Conservation (phyloP, 2,888 invertebrate genomes). For the Catocala fraxini region DNA sequence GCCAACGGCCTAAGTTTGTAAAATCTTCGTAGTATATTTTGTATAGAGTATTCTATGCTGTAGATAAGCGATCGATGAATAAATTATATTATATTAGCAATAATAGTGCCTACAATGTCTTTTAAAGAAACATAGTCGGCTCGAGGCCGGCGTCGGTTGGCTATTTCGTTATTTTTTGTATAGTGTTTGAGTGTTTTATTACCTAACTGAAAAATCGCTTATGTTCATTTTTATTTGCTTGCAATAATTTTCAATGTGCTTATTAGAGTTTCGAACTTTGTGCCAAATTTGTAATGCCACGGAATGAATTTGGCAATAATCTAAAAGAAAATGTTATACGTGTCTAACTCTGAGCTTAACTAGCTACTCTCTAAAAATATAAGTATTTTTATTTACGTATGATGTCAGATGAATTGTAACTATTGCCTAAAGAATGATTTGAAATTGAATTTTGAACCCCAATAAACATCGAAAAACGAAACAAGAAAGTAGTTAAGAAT, state of each 20-base stretch:
- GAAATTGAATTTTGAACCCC: constrained; percentile 6
- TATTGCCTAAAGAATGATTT: constrained; percentile 11
- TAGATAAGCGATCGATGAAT: constrained; percentile 78
- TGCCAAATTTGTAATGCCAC: constrained; percentile 79
- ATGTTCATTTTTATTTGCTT: constrained; percentile 60
- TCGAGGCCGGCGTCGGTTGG: constrained; percentile 68
- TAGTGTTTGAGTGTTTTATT: constrained; percentile 80
- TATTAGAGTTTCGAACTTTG: constrained; percentile 65
- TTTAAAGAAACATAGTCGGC: constrained; percentile 79
- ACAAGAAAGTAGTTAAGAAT: constrained; percentile 23
- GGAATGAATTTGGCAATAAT: constrained; percentile 68
- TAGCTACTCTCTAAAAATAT: constrained; percentile 55
- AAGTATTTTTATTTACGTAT: constrained; percentile 47
- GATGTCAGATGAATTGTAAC: constrained; percentile 43
- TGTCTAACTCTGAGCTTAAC: constrained; percentile 69
- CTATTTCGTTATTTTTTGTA: constrained; percentile 81
- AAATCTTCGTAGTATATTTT: constrained; percentile 85
- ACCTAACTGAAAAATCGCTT: constrained; percentile 58
- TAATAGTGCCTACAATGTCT: constrained; percentile 86
- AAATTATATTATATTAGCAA: constrained; percentile 86
- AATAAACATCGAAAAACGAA: constrained; percentile 5
- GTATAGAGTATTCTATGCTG: constrained; percentile 84
- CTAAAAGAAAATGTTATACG: constrained; percentile 56
- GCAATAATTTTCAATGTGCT: constrained; percentile 55
- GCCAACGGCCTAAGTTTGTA: constrained; percentile 78